Evolutionary conservation across 37 sponge, comb jelly and placozoan species (phyloP).

Genomic region (Diacarnus erythraeanus): DNA sequence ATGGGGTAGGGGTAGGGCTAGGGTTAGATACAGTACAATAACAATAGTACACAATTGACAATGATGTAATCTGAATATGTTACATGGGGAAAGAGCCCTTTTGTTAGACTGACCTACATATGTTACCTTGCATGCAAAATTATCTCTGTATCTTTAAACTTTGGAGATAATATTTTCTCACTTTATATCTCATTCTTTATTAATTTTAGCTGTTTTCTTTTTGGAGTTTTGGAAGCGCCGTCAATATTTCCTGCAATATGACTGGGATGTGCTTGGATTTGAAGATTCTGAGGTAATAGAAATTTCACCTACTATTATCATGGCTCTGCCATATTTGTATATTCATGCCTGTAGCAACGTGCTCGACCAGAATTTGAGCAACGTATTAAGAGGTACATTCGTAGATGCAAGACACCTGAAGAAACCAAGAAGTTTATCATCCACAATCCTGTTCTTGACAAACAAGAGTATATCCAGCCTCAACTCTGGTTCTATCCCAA

Average conservation of each 20-base stretch:
- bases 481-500: conserved; percentile 58
- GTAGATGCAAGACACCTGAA: conserved; percentile 35
- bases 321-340: neutral
- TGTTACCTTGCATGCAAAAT: too few relatives aligned
- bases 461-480: conserved; percentile 77
- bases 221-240: conserved; percentile 99
- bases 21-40: too few relatives aligned
- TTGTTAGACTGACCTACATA: too few relatives aligned
- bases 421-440: conserved; percentile 46
- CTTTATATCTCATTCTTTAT: neutral
- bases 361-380: conserved; percentile 89
- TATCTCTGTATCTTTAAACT: too few relatives aligned
- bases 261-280: conserved; percentile 97
- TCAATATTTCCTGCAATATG: conserved; percentile 84
- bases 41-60: too few relatives aligned
- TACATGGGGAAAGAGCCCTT: too few relatives aligned
- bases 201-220: conserved; percentile 75
- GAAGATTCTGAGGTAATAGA: conserved; percentile 77
- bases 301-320: neutral
- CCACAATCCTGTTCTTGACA: conserved; percentile 71
- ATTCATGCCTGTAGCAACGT: conserved; percentile 49
- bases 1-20: too few relatives aligned
- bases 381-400: conserved; percentile 57
- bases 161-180: too few relatives aligned
- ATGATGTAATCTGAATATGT: too few relatives aligned